These are phyloP conservation scores for Cyanocitta stelleri DNA, from an alignment of 2,113 vertebrate species.

Conservation along the genomic window DNA sequence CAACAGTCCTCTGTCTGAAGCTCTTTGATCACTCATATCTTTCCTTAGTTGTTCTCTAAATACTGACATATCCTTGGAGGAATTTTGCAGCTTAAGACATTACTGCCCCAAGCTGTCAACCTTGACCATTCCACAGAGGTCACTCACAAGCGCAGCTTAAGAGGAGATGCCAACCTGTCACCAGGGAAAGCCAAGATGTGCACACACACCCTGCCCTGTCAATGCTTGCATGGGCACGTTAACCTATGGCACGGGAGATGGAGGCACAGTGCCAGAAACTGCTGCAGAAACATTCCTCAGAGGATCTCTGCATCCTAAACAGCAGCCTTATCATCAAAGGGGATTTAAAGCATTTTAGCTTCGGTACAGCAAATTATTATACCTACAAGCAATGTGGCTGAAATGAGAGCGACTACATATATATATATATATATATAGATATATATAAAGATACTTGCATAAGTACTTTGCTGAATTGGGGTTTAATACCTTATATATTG, in stretches of 20 bases:
- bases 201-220: not conserved
- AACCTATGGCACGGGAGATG: not conserved
- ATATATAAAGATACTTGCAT: not conserved
- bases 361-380: not conserved
- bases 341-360: not conserved
- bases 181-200: not conserved
- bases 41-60: not conserved
- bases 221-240: fast-evolving
- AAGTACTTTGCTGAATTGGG: not conserved
- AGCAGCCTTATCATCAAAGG: not conserved
- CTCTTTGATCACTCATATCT: not conserved
- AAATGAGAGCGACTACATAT: not conserved
- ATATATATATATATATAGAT: not conserved
- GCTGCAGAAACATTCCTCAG: not conserved
- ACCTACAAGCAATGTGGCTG: not conserved
- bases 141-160: not conserved
- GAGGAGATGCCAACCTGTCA: not conserved
- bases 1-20: not conserved
- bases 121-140: not conserved
- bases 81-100: not conserved
- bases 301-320: not conserved
- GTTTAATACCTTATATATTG: not conserved
- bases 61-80: not conserved
- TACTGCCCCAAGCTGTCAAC: not conserved
- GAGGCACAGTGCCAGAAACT: not conserved